Evolutionary conservation across 1,140 invertebrate species (phyloP).

Genomic region (Drosophila ogumai): DNA sequence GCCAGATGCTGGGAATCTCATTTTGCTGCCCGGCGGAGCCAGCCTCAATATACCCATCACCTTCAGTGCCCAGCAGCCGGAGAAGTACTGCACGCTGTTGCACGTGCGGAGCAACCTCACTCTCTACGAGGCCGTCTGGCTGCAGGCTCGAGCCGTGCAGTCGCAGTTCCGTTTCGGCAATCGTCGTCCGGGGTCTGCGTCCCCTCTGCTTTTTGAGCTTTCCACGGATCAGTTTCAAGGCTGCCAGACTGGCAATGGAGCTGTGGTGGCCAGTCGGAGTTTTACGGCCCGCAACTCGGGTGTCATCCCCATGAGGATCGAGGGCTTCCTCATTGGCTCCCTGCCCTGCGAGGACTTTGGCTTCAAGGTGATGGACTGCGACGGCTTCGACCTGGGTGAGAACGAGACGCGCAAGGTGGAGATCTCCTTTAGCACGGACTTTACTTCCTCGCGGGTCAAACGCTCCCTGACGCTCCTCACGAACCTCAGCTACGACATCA

Average conservation of each 20-base stretch:
- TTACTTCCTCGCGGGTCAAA: conserved; percentile 92
- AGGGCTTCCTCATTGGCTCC: conserved; percentile 91
- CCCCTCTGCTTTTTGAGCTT: conserved; percentile 93
- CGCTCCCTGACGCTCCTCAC: conserved; percentile 88
- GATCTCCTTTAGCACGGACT: conserved; percentile 97
- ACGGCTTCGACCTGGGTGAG: conserved; percentile 91
- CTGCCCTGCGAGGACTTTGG: conserved; percentile 94
- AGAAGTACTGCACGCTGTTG: conserved; percentile 84
- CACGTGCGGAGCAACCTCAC: conserved; percentile 95
- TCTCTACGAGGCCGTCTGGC: conserved; percentile 92
- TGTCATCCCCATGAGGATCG: conserved; percentile 91
- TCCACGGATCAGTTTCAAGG: conserved; percentile 92
- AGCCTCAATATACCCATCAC: conserved; percentile 84
- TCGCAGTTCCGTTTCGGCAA: conserved; percentile 97
- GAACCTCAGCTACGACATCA: conserved; percentile 87
- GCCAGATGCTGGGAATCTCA: conserved; percentile 40
- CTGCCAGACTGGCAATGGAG: conserved; percentile 85
- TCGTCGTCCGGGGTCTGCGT: conserved; percentile 90
- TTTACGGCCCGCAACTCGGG: conserved; percentile 96
- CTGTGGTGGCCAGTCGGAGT: conserved; percentile 87
- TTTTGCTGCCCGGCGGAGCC: conserved; percentile 63
- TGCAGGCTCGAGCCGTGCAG: conserved; percentile 92
- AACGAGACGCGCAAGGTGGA: conserved; percentile 95
- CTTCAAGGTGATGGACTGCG: conserved; percentile 94
- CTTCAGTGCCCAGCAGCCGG: conserved; percentile 76